Evolutionary conservation across 2,888 invertebrate species (phyloP).

Genomic region (Thymelicus lineola): DNA sequence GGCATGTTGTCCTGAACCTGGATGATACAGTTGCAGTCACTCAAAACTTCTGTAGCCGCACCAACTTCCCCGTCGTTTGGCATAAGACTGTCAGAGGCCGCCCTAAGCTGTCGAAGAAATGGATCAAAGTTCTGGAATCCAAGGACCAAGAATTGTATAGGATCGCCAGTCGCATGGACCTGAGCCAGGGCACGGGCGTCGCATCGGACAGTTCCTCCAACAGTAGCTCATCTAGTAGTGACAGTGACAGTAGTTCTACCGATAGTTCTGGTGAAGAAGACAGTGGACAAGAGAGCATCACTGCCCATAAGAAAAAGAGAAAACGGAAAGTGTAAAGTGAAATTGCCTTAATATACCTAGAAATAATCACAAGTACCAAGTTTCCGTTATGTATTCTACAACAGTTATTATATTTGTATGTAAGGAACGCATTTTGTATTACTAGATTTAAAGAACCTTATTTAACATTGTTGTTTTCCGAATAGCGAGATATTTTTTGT

Average conservation of each 20-base stretch:
- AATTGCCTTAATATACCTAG: slow-evolving; percentile 56
- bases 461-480: slow-evolving; percentile 60
- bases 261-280: slow-evolving; percentile 87
- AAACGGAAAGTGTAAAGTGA: slow-evolving; percentile 82
- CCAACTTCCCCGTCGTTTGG: slow-evolving; percentile 99
- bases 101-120: slow-evolving; percentile 97
- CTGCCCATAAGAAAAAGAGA: slow-evolving; percentile 93
- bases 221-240: slow-evolving; percentile 91
- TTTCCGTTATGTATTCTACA: slow-evolving; percentile 47
- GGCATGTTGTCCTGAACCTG: slow-evolving; percentile 99
- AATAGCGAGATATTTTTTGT: slow-evolving; percentile 58
- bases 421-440: slow-evolving; percentile 68
- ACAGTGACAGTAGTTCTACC: slow-evolving; percentile 83
- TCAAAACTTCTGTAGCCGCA: slow-evolving; percentile 98
- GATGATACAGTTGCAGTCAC: slow-evolving; percentile 99
- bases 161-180: slow-evolving; percentile 93
- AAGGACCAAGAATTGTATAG: slow-evolving; percentile 92
- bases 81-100: slow-evolving; percentile 98
- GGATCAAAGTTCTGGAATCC: slow-evolving; percentile 89
- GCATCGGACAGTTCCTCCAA: slow-evolving; percentile 98
- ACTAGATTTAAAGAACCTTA: slow-evolving; percentile 60
- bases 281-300: slow-evolving; percentile 95
- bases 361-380: slow-evolving; percentile 53
- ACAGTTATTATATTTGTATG: slow-evolving; percentile 44
- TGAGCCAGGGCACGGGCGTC: slow-evolving; percentile 94